Evolutionary conservation across 2,888 invertebrate species (phyloP).

Genomic region (Drosophila quasianomalipes): DNA sequence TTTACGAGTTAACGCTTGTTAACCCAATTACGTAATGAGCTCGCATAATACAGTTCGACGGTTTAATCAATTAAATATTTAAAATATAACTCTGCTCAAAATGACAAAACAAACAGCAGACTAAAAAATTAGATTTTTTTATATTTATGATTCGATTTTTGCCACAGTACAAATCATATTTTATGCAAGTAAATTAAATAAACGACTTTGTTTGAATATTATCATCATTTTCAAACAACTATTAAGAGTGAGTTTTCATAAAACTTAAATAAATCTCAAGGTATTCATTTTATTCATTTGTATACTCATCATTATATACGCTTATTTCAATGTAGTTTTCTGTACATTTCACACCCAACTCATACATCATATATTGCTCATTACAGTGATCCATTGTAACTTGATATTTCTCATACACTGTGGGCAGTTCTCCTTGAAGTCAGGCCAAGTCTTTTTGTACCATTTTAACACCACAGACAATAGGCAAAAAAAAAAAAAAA

Average conservation of each 20-base stretch:
- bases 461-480: constrained; percentile 60
- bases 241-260: not conserved
- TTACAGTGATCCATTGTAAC: constrained; percentile 43
- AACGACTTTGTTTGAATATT: not conserved
- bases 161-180: not conserved
- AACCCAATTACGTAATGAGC: not conserved
- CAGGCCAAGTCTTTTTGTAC: constrained; percentile 49
- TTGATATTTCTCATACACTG: constrained; percentile 32
- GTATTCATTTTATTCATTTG: not conserved
- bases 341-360: constrained; percentile 11
- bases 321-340: constrained; percentile 4
- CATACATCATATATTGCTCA: constrained; percentile 31
- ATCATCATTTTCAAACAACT: not conserved
- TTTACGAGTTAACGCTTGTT: not conserved
- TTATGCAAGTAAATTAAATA: not conserved
- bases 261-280: not conserved
- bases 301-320: not conserved
- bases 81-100: not conserved
- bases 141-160: not conserved
- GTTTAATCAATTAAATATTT: not conserved
- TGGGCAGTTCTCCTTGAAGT: constrained; percentile 71
- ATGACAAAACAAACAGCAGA: too few relatives aligned
- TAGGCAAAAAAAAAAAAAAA: constrained; percentile 29
- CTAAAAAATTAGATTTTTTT: not conserved
- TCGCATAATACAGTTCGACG: not conserved